Evolutionary conservation across 2,113 vertebrate genomes (phyloP).

Genomic region (Calonectris borealis): DNA sequence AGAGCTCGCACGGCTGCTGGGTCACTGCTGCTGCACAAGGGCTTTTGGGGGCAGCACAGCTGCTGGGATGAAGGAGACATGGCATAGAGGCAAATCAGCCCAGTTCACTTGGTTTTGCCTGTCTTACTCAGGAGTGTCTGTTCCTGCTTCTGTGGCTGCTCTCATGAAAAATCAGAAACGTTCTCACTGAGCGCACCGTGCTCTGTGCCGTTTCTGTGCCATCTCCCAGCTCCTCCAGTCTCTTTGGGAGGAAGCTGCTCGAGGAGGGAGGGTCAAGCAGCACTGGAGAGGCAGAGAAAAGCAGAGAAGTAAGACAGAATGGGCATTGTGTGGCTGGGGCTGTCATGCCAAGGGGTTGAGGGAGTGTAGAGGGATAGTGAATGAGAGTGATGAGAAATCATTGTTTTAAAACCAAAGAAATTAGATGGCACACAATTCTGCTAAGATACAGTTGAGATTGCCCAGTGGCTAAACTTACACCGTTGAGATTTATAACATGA

Average conservation of each 20-base stretch:
- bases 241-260: not conserved
- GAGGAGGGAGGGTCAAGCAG: not conserved
- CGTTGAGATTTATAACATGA: not conserved
- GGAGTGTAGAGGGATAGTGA: not conserved
- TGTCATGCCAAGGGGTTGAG: not conserved
- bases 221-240: not conserved
- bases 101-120: not conserved
- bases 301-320: not conserved
- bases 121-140: not conserved
- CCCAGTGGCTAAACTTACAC: not conserved
- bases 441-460: not conserved
- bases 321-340: conserved; percentile 2
- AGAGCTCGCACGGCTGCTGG: not conserved
- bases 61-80: not conserved
- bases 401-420: conserved; percentile 13
- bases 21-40: not conserved
- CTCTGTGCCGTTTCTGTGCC: not conserved
- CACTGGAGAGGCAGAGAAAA: not conserved
- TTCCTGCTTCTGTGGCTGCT: not conserved
- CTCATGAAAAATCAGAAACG: accelerated
- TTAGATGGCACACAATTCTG: not conserved
- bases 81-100: not conserved
- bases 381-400: conserved; percentile 31
- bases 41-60: not conserved
- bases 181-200: accelerated